Percentiles rank a stretch among this genome's conserved stretches.
Conservation (phyloP, 2,797 vertebrate species). For the Dermochelys coriacea region DNA sequence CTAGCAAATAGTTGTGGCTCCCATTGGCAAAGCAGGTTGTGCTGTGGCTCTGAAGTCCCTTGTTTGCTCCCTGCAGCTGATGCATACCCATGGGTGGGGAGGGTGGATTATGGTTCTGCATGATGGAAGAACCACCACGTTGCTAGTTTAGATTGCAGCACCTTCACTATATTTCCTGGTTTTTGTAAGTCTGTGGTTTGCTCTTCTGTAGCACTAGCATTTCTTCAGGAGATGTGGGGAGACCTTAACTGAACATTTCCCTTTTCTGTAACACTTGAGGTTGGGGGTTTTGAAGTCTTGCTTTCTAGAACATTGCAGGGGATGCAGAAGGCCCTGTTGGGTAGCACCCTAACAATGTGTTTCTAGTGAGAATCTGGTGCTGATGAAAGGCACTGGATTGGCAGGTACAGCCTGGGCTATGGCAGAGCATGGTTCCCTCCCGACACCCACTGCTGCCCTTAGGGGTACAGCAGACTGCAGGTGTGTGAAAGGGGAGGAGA, state of each 20-base stretch:
- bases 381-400: background rate
- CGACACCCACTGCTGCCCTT: background rate
- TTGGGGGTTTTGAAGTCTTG: background rate
- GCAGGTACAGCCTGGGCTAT: background rate
- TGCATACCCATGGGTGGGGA: background rate
- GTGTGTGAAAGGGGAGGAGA: background rate
- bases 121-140: background rate
- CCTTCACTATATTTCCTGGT: background rate
- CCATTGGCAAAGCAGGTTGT: background rate
- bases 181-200: background rate
- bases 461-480: background rate
- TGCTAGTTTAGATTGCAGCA: background rate
- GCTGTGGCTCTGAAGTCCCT: background rate
- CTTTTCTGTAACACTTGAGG: background rate
- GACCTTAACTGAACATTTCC: background rate
- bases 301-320: background rate
- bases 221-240: background rate
- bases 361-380: background rate
- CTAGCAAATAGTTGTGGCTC: background rate
- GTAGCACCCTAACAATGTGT: background rate
- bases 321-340: background rate
- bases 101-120: background rate
- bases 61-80: background rate
- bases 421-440: background rate
- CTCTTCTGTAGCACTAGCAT: background rate